These are phyloP conservation scores for Xylophagus ater DNA, from an alignment of 2,888 invertebrate species.

Conservation along the genomic window DNA sequence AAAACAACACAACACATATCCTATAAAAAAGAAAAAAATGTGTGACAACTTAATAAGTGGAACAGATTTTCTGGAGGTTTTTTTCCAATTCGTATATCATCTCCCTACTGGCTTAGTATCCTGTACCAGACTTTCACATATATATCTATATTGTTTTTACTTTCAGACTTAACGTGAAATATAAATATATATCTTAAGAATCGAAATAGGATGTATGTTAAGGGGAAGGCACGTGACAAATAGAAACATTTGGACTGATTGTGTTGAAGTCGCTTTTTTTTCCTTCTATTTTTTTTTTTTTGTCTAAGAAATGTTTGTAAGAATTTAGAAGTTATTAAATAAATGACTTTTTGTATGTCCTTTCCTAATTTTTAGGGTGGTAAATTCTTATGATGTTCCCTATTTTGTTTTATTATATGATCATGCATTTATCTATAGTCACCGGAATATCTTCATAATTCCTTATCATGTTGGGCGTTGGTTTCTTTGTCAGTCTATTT, in stretches of 20 bases:
- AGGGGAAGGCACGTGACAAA: slow-evolving; percentile 21
- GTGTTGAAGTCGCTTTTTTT: too few relatives aligned
- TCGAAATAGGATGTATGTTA: slow-evolving; percentile 2
- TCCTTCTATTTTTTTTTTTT: too few relatives aligned
- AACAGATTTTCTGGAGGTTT: slow-evolving; percentile 21
- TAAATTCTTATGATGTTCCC: too few relatives aligned
- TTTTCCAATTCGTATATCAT: too few relatives aligned
- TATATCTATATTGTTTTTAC: slow-evolving; percentile 4
- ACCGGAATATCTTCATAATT: too few relatives aligned
- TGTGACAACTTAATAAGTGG: slow-evolving; percentile 26
- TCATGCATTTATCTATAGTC: too few relatives aligned
- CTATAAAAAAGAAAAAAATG: slow-evolving; percentile 17
- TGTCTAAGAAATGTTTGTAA: too few relatives aligned
- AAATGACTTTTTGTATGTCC: slow-evolving; percentile 4
- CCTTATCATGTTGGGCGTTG: too few relatives aligned
- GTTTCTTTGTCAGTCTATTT: too few relatives aligned
- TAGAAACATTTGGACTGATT: slow-evolving; percentile 20
- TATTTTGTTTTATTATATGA: too few relatives aligned
- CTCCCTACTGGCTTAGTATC: slow-evolving; percentile 12
- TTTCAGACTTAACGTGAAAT: neutral
- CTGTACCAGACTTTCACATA: slow-evolving; percentile 18
- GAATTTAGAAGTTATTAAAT: slow-evolving; percentile 6
- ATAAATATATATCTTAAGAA: neutral
- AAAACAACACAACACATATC: slow-evolving; percentile 4
- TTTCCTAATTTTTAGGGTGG: slow-evolving; percentile 1